Evolutionary conservation across 2,888 invertebrate genomes (phyloP).

Genomic region (Liodrosophila aerea): DNA sequence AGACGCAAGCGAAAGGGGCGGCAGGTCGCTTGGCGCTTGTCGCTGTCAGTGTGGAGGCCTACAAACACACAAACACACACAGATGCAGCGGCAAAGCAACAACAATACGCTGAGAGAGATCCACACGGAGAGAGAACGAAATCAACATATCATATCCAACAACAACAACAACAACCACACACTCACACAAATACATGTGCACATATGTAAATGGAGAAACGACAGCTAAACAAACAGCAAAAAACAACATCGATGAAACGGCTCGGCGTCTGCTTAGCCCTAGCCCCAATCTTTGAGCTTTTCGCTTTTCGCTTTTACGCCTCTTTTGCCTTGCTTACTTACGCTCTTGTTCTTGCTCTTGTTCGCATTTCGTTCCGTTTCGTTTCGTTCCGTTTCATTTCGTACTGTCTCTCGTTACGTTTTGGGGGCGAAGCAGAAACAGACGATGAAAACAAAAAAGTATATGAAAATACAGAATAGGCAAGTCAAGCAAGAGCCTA

Average conservation of each 20-base stretch:
- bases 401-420: slow-evolving; percentile 8
- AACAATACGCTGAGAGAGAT: slow-evolving; percentile 32
- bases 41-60: slow-evolving; percentile 59
- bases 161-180: no score
- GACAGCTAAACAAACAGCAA: slow-evolving; percentile 67
- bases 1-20: slow-evolving; percentile 8
- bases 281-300: slow-evolving; percentile 61
- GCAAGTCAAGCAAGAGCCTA: slow-evolving; percentile 26
- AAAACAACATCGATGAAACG: slow-evolving; percentile 28
- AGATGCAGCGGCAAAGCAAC: slow-evolving; percentile 35
- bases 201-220: slow-evolving; percentile 62
- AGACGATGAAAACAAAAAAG: slow-evolving; percentile 75
- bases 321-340: slow-evolving; percentile 25
- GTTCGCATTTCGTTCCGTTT: slow-evolving; percentile 35
- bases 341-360: slow-evolving; percentile 29
- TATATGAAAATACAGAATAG: slow-evolving; percentile 59
- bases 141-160: slow-evolving; percentile 40
- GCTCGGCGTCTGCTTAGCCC: slow-evolving; percentile 55
- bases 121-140: slow-evolving; percentile 13
- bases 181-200: slow-evolving; percentile 20
- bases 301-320: slow-evolving; percentile 38
- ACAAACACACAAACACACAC: slow-evolving; percentile 51
- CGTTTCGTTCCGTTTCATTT: slow-evolving; percentile 17
- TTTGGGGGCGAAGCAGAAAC: slow-evolving; percentile 44
- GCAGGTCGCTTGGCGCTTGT: slow-evolving; percentile 48